Conservation (phyloP, 2,797 vertebrate species). For the Epinephelus malabaricus region DNA sequence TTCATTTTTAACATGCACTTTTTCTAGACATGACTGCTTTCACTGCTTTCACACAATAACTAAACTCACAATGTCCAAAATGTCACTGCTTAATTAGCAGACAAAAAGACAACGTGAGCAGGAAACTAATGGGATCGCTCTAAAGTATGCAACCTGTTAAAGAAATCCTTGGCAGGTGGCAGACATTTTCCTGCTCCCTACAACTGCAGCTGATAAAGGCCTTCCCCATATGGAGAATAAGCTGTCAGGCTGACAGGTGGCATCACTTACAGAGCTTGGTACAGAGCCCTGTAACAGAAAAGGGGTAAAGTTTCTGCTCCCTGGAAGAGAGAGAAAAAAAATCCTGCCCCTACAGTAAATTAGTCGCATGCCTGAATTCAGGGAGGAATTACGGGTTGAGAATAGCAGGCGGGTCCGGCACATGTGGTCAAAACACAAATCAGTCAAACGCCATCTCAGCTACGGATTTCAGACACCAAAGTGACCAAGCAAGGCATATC, state of each 20-base stretch:
- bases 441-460: slow-evolving; percentile 80
- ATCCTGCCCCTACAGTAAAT: slow-evolving; percentile 73
- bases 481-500: slow-evolving; percentile 83
- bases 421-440: slow-evolving; percentile 84
- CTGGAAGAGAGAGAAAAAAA: slow-evolving; percentile 38
- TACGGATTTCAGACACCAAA: slow-evolving; percentile 80
- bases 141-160: slow-evolving; percentile 24
- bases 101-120: neutral
- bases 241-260: slow-evolving; percentile 79
- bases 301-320: slow-evolving; percentile 58
- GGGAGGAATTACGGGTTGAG: slow-evolving; percentile 81
- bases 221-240: slow-evolving; percentile 53
- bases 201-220: slow-evolving; percentile 64
- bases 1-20: neutral
- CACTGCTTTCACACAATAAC: neutral
- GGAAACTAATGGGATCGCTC: slow-evolving; percentile 6
- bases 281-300: slow-evolving; percentile 53
- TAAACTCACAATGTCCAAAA: neutral
- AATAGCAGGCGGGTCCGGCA: slow-evolving; percentile 80
- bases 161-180: slow-evolving; percentile 59
- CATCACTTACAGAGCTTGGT: slow-evolving; percentile 63
- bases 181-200: slow-evolving; percentile 32
- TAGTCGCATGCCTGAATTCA: slow-evolving; percentile 77
- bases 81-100: neutral
- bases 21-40: neutral